Evolutionary conservation across 1,140 invertebrate genomes (phyloP), one percentile per base, ranked within the genome.

Genomic region (Sycophila sp.): DNA sequence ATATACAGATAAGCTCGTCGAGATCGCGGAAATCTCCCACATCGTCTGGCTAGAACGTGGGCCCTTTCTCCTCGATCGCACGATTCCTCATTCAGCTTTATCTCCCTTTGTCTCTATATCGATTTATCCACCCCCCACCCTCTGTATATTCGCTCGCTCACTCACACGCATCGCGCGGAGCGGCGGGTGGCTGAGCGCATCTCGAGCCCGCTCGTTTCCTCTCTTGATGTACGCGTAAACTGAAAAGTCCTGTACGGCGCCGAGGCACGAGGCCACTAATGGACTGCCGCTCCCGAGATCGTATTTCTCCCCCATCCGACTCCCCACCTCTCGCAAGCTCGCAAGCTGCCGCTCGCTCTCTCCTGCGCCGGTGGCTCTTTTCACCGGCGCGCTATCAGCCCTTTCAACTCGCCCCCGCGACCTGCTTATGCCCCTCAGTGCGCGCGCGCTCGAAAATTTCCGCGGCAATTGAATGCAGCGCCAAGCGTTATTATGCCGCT

Each of bases 201-300:
- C n/a, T n/a, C n/a, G n/a, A n/a, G n/a, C n/a, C n/a, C n/a, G n/a
- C n/a, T n/a, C 26, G 45, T 34, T 36, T 63, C 47, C 63, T 15
- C 22, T 28, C 51, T 38, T 51, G 66, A 69, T 60, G 34, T 34
- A 49, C 67, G 71, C 73, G 71, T 75, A 75, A 77, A 77, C 73
- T 56, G 71, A 45, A 71, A 60, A 73, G 68, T 63, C 69, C 60
- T 62, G 64, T 76, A 72, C 26, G 32, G 22, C 17, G n/a, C n/a
- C n/a, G n/a, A n/a, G n/a, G 51, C 26, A n/a, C 58, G 49, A 45
- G 42, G 38, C 56, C 58, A 66, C 66, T 78, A 78, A 78, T 77
- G 77, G 76, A 75, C 71, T 70, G 49, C 4, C 72, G 30, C 55
- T 63, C 71, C 62, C 69, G 66, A 69, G 71, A 77, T 77, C 75